A percentile compares a stretch with the other conserved stretches of the same genome.
phyloP scores from a whole-genome alignment of 2,888 invertebrate genomes.

The Nebria brevicollis region DNA sequence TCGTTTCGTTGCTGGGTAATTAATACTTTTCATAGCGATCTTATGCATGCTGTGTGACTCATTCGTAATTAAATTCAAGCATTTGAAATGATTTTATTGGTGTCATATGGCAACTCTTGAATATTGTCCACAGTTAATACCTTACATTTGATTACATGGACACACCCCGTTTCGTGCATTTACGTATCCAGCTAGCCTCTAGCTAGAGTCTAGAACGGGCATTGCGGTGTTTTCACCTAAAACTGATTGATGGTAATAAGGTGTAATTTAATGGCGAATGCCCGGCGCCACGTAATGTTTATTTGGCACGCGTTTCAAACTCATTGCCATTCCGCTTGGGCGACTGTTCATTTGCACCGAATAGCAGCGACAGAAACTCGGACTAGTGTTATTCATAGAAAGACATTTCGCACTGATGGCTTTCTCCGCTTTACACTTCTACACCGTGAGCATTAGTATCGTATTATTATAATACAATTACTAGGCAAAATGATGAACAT shows the following conservation, averaged over 20 bases:
- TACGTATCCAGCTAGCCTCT: neutral
- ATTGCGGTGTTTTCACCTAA: constrained; percentile 24
- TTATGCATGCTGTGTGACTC: constrained; percentile 10
- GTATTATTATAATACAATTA: neutral
- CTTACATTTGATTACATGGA: neutral
- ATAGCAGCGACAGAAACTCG: neutral
- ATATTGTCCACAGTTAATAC: neutral
- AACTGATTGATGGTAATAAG: constrained; percentile 46
- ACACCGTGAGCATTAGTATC: neutral
- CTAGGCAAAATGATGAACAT: neutral
- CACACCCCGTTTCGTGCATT: neutral
- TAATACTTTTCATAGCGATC: neutral
- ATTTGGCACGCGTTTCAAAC: constrained; percentile 41
- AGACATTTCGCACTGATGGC: neutral
- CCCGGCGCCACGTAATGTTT: constrained; percentile 40
- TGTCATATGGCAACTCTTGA: neutral
- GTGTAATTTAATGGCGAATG: constrained; percentile 44
- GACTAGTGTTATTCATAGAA: neutral
- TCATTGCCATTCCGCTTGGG: constrained; percentile 37
- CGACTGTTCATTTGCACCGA: constrained; percentile 32
- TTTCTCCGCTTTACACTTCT: neutral
- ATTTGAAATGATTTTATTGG: neutral
- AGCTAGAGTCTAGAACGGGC: constrained; percentile 3
- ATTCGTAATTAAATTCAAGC: constrained; percentile 27
- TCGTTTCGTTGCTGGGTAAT: neutral